phyloP scores from a whole-genome alignment of 2,888 invertebrate genomes.

The Netelia melanura region DNA sequence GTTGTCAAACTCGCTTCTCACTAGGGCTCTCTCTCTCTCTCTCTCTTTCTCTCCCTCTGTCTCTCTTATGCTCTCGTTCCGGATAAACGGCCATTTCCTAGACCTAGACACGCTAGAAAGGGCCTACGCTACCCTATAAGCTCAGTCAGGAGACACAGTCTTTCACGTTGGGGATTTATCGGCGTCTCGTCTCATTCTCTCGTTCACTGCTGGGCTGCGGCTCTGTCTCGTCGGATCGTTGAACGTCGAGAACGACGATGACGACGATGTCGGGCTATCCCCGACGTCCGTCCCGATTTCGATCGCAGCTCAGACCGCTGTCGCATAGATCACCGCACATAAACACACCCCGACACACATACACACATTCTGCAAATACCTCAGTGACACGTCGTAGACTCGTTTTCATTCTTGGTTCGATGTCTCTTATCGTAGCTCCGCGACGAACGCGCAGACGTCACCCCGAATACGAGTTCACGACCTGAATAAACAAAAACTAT shows the following conservation, averaged over 20 bases:
- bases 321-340: not conserved
- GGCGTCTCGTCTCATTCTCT: slow-evolving; percentile 54
- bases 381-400: slow-evolving; percentile 56
- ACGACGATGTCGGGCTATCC: slow-evolving; percentile 49
- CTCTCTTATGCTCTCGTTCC: not conserved
- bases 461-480: slow-evolving; percentile 20
- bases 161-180: slow-evolving; percentile 64
- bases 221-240: slow-evolving; percentile 60
- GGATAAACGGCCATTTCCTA: slow-evolving; percentile 52
- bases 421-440: slow-evolving; percentile 10
- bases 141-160: slow-evolving; percentile 25
- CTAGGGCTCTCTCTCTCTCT: not conserved
- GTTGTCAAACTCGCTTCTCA: slow-evolving; percentile 9
- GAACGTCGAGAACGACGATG: slow-evolving; percentile 50
- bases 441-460: slow-evolving; percentile 8
- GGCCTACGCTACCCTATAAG: not conserved
- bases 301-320: slow-evolving; percentile 37
- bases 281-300: slow-evolving; percentile 59
- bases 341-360: not conserved
- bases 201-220: slow-evolving; percentile 23
- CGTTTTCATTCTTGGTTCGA: slow-evolving; percentile 47
- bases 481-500: slow-evolving; percentile 28
- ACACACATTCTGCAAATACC: slow-evolving; percentile 44
- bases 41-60: slow-evolving; percentile 1
- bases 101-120: slow-evolving; percentile 50